These are phyloP conservation scores for Brotula barbata DNA, from an alignment of 2,797 vertebrate species.

Conservation along the genomic window DNA sequence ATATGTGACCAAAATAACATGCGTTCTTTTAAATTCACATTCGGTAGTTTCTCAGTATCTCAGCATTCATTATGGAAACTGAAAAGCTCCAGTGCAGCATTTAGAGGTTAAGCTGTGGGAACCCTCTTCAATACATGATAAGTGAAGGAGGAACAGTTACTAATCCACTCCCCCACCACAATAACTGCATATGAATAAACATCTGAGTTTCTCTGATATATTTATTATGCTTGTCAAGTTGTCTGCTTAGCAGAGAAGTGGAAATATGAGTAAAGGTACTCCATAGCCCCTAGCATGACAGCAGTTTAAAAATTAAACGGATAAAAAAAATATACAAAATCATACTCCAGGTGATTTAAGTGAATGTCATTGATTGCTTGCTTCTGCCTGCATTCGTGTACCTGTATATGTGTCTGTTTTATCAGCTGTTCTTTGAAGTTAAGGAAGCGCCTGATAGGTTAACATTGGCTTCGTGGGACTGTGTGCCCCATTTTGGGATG, in stretches of 20 bases:
- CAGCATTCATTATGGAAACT: neutral
- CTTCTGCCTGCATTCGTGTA: conserved; percentile 6
- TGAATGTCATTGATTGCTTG: conserved; percentile 38
- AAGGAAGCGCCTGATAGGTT: conserved; percentile 37
- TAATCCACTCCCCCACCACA: conserved; percentile 48
- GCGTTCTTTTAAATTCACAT: too few species aligned
- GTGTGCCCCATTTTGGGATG: neutral
- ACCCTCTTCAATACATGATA: conserved; percentile 9
- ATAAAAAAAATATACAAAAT: conserved; percentile 43
- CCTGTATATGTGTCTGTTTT: conserved; percentile 40
- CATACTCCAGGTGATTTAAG: conserved; percentile 39
- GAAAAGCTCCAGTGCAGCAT: conserved; percentile 10
- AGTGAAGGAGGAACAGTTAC: conserved; percentile 27
- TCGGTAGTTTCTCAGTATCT: neutral
- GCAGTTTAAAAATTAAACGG: conserved; percentile 32
- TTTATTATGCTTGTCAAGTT: conserved; percentile 56
- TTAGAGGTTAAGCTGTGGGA: neutral
- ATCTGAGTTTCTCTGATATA: conserved; percentile 51
- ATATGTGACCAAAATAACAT: too few species aligned
- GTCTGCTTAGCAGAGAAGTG: conserved; percentile 40
- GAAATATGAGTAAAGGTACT: conserved; percentile 54
- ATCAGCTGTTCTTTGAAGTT: conserved; percentile 65
- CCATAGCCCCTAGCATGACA: conserved; percentile 36
- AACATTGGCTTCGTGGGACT: conserved; percentile 29
- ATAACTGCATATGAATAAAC: conserved; percentile 48